Conservation (phyloP, 2,888 invertebrate genomes). For the Noctua janthina region DNA sequence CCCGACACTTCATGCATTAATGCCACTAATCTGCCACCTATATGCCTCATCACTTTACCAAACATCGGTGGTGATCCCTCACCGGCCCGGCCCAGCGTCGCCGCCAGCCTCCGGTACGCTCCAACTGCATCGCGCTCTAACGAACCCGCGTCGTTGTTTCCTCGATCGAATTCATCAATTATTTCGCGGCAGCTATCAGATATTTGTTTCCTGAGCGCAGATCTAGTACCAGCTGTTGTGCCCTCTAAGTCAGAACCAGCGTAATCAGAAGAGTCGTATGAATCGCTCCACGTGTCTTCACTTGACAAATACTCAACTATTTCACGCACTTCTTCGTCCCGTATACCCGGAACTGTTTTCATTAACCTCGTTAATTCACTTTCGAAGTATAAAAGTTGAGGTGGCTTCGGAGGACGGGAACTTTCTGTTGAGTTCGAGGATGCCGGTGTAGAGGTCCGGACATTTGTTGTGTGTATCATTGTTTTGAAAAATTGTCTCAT, state of each 20-base stretch:
- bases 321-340: slow-evolving; percentile 97
- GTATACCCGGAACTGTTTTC: slow-evolving; percentile 97
- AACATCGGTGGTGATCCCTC: slow-evolving; percentile 95
- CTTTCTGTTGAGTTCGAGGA: slow-evolving; percentile 90
- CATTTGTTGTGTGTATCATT: slow-evolving; percentile 93
- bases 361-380: slow-evolving; percentile 96
- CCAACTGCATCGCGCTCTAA: slow-evolving; percentile 94
- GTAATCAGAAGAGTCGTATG: slow-evolving; percentile 97
- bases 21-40: slow-evolving; percentile 95
- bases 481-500: slow-evolving; percentile 98
- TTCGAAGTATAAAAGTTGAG: slow-evolving; percentile 96
- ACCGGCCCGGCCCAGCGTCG: slow-evolving; percentile 94
- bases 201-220: slow-evolving; percentile 95
- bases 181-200: slow-evolving; percentile 97
- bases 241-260: slow-evolving; percentile 96
- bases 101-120: slow-evolving; percentile 96
- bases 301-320: slow-evolving; percentile 98
- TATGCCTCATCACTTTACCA: slow-evolving; percentile 97
- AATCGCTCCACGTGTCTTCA: slow-evolving; percentile 98
- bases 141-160: slow-evolving; percentile 89
- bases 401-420: slow-evolving; percentile 93
- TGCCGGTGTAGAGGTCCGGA: slow-evolving; percentile 89
- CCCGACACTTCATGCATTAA: slow-evolving; percentile 98
- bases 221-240: slow-evolving; percentile 90
- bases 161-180: slow-evolving; percentile 96